Percentiles rank a stretch among this genome's conserved stretches.
phyloP scores from a whole-genome alignment of 2,113 vertebrate genomes.

The Neoarius graeffei region DNA sequence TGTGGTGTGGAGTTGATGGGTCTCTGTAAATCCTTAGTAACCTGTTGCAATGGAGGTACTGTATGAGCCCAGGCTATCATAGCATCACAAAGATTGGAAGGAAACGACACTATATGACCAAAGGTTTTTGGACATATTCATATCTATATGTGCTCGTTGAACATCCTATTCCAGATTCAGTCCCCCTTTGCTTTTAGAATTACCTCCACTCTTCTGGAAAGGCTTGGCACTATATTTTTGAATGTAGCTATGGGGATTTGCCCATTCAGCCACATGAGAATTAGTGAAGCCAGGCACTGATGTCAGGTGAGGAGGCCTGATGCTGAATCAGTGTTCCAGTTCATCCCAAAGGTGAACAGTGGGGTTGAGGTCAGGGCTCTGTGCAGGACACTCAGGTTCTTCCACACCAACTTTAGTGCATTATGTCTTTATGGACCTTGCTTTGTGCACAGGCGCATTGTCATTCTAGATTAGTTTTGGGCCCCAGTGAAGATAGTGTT shows the following conservation, averaged over 20 bases:
- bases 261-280: not conserved
- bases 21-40: not conserved
- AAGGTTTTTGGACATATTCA: not conserved
- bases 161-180: not conserved
- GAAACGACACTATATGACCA: not conserved
- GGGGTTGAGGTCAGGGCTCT: not conserved
- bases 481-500: not conserved
- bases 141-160: not conserved
- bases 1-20: not conserved
- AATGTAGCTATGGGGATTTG: not conserved
- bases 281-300: not conserved
- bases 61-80: not conserved
- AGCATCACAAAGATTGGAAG: not conserved
- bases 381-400: not conserved
- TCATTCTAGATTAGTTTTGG: not conserved
- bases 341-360: not conserved
- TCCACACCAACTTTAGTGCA: not conserved
- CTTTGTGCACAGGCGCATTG: not conserved
- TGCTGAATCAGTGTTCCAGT: not conserved
- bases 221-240: not conserved
- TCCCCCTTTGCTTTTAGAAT: not conserved
- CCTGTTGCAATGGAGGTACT: not conserved
- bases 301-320: not conserved
- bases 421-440: not conserved
- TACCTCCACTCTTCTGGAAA: not conserved